Base-by-base conservation (phyloP, 2,888 invertebrate genomes). In the Fragum sueziense region DNA sequence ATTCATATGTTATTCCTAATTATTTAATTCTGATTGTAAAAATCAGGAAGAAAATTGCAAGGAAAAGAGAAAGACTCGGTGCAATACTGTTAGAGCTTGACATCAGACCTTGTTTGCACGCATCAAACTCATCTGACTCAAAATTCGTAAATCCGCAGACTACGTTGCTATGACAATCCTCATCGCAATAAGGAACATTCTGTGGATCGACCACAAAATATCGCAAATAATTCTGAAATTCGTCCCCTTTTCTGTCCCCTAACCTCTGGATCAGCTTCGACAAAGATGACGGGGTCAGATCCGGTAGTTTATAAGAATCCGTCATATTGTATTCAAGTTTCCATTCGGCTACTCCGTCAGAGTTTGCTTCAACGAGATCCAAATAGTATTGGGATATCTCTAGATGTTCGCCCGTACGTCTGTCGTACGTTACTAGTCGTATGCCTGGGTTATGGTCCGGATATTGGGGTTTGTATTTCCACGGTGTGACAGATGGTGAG, bases 381-480 rank as follows among this genome's bases (percentile, higher is more conserved):
- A 98, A 94, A 94, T 96, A 97, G 93, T 96, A 97, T 94, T 98
- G 98, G 25, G 96, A 96, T 94, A 97, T 97, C 94, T 98, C 97
- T 91, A 97, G 94, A 79, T 97, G 96, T 96, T 96, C 93, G 20
- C 90, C 89, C 2, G 87, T 97, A 97, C 74, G 70, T 85, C 96
- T 96, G 93, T 98, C 97, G 93, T 97, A 98, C 93, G 97, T 97
- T 94, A 97, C 97, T 65, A 98, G 95, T 83, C 98, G 95, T 79
- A 97, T 94, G 52, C 97, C 97, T 4, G 98, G 98, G 94, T 98
- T 98, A 91, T 97, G 97, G 4, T 88, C 77, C 0, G 82, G 76
- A 1, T 14, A 92, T 91, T 6, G 89, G 87, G 0, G 79, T 86
- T 70, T 89, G 75, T 96, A 96, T 86, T 96, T 95, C 93, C 96